Evolutionary conservation across 2,113 vertebrate genomes (phyloP).

Genomic region (Alaudala cheleensis): DNA sequence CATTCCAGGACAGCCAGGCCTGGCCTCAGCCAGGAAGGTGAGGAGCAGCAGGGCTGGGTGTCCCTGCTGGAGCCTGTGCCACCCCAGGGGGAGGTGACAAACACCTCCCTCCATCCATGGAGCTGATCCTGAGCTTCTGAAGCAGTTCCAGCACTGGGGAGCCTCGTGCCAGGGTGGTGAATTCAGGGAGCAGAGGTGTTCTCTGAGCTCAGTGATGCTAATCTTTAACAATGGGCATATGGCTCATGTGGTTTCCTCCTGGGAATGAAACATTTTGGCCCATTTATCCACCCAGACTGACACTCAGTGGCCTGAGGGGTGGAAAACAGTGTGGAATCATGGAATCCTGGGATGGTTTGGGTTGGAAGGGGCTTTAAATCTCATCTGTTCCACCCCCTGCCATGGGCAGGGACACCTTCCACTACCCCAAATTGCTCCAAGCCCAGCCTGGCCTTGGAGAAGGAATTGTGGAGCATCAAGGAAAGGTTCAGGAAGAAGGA

Average conservation of each 20-base stretch:
- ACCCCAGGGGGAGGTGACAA: background rate
- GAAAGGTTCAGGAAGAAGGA: background rate
- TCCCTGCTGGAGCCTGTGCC: fast-evolving
- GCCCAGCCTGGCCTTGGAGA: background rate
- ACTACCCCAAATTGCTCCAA: background rate
- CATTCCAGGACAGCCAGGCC: background rate
- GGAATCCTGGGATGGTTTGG: background rate
- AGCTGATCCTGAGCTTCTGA: fast-evolving
- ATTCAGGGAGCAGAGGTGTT: background rate
- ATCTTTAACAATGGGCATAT: fast-evolving
- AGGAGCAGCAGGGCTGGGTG: background rate
- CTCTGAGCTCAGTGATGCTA: background rate
- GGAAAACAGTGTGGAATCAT: fast-evolving
- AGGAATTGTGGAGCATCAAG: background rate
- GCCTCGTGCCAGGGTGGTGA: fast-evolving
- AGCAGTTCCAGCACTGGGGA: background rate
- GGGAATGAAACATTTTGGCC: background rate
- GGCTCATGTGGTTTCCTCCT: fast-evolving
- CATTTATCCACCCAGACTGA: no score
- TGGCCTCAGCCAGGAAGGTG: background rate
- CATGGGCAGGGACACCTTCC: background rate
- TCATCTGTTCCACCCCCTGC: background rate
- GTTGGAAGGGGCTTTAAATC: background rate
- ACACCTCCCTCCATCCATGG: background rate
- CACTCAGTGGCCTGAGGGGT: background rate